These are phyloP conservation scores for Eumerus sabulonum DNA, from an alignment of 2,888 invertebrate genomes.

Conservation along the genomic window DNA sequence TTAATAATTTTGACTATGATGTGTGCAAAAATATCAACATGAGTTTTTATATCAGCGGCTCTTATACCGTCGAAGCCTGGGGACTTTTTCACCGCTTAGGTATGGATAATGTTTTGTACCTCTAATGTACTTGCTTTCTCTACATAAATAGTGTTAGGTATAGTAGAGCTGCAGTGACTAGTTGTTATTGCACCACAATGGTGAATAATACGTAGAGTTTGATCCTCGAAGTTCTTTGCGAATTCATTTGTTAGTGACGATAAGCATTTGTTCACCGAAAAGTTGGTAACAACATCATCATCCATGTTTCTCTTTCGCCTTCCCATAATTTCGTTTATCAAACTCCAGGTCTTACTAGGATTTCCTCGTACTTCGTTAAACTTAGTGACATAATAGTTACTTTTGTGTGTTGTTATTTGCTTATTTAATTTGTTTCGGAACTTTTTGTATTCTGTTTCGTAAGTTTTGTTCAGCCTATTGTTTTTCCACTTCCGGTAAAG, in stretches of 20 bases:
- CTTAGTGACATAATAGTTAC: conserved; percentile 1
- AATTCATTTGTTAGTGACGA: background rate
- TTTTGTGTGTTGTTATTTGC: background rate
- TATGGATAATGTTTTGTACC: background rate
- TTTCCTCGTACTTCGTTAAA: background rate
- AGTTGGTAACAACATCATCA: background rate
- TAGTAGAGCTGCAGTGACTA: conserved; percentile 1
- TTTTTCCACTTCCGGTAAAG: conserved; percentile 4
- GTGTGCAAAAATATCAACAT: conserved; percentile 4
- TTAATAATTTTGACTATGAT: background rate
- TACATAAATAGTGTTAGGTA: background rate
- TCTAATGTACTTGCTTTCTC: background rate
- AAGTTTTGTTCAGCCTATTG: background rate
- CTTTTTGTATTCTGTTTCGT: conserved; percentile 5
- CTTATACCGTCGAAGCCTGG: conserved; percentile 6
- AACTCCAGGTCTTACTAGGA: conserved; percentile 1
- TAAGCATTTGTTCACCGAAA: background rate
- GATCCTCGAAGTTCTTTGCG: background rate
- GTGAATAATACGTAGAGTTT: background rate
- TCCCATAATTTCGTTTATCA: conserved; percentile 14
- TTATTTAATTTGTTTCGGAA: conserved; percentile 7
- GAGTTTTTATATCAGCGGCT: conserved; percentile 2
- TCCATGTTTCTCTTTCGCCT: conserved; percentile 4
- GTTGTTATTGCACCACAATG: background rate
- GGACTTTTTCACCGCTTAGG: background rate